phyloP scores from a whole-genome alignment of 2,113 vertebrate genomes.

The Phrynosoma platyrhinos region DNA sequence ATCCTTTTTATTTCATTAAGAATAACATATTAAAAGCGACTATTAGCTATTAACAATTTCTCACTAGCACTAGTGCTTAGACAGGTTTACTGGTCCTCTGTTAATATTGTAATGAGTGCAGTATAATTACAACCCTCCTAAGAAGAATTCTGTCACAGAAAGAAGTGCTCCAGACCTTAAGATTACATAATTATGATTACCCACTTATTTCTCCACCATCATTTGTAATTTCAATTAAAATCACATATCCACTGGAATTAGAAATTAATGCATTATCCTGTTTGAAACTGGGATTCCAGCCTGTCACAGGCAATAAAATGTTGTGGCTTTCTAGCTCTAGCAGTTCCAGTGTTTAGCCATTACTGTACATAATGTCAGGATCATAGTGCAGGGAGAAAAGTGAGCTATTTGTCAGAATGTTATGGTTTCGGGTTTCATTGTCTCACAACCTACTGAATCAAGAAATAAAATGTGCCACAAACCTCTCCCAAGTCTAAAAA shows the following conservation, averaged over 20 bases:
- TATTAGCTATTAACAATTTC: conserved; percentile 20
- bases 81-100: conserved; percentile 19
- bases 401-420: rapidly evolving
- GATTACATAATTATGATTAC: conserved; percentile 30
- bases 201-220: conserved; percentile 25
- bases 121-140: conserved; percentile 17
- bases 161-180: conserved; percentile 3
- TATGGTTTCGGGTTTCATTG: neutral
- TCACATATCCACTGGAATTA: conserved; percentile 1
- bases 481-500: neutral
- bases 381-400: rapidly evolving
- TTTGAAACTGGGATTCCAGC: conserved; percentile 15
- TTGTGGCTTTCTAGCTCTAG: conserved; percentile 26
- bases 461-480: conserved; percentile 18
- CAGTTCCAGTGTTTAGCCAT: conserved; percentile 1
- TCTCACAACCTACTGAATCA: neutral
- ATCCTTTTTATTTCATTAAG: conserved; percentile 18
- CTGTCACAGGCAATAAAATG: conserved; percentile 29
- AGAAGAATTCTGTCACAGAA: conserved; percentile 27
- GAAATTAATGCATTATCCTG: conserved; percentile 30
- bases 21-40: conserved; percentile 23
- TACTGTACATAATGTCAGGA: conserved; percentile 8
- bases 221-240: conserved; percentile 40
- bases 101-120: conserved; percentile 29
- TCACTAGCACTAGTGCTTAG: conserved; percentile 17